Conservation (phyloP, 2,797 vertebrate species). For the Muraenolepis orangiensis region DNA sequence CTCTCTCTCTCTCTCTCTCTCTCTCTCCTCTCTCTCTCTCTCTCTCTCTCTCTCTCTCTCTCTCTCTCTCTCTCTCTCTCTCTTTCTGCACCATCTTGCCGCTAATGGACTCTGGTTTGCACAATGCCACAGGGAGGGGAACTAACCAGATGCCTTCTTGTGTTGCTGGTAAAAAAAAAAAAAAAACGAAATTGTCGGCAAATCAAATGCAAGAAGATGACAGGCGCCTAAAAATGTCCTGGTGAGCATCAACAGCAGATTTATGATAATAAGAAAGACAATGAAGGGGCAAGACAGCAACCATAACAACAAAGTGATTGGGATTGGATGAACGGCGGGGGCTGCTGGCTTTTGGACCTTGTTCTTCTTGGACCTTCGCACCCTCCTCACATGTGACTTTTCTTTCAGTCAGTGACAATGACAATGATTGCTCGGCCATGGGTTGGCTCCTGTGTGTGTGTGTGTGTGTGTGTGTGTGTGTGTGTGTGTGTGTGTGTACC, state of each 20-base stretch:
- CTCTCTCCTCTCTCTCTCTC: no score
- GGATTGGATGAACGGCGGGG: slow-evolving; percentile 11
- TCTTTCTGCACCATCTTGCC: background rate
- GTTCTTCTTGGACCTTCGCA: background rate
- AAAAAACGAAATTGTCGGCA: background rate
- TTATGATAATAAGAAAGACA: slow-evolving; percentile 40
- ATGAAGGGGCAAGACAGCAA: slow-evolving; percentile 2
- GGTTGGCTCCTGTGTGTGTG: slow-evolving; percentile 9
- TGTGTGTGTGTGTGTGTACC: background rate
- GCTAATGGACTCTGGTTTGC: slow-evolving; percentile 18
- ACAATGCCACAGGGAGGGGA: slow-evolving; percentile 21
- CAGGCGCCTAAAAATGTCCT: slow-evolving; percentile 46
- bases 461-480: no score
- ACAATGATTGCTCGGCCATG: slow-evolving; percentile 37
- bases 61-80: no score
- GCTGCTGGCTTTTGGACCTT: background rate
- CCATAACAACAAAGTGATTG: slow-evolving; percentile 21
- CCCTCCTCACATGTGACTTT: background rate
- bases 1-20: no score
- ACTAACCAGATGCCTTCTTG: slow-evolving; percentile 29
- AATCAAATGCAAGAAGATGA: slow-evolving; percentile 28
- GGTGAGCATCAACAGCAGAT: slow-evolving; percentile 40
- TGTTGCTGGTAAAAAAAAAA: slow-evolving; percentile 25
- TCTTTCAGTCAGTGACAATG: slow-evolving; percentile 8
- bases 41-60: no score